A percentile compares a stretch with the other conserved stretches of the same genome.
Conservation (phyloP, 2,113 vertebrate species). For the Oceanites oceanicus region DNA sequence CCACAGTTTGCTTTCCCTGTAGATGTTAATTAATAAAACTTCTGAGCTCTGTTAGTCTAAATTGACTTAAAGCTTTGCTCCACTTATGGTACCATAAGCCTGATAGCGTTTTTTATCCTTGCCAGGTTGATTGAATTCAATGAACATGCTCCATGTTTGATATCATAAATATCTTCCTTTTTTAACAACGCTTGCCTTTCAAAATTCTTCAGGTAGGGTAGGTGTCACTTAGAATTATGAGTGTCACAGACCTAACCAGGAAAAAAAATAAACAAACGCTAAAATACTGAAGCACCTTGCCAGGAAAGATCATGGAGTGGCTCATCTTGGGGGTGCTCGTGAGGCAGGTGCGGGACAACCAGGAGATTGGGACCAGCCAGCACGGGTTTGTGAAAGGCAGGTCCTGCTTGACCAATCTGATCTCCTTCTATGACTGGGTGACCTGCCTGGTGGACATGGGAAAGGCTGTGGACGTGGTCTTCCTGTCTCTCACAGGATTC, state of each 20-base stretch:
- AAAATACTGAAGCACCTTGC: neutral
- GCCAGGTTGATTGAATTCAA: neutral
- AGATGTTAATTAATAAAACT: conserved; percentile 8
- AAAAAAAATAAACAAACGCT: neutral
- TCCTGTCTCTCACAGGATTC: too few species aligned
- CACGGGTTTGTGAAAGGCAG: too few species aligned
- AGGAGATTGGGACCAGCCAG: too few species aligned
- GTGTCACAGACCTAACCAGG: neutral
- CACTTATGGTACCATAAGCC: neutral
- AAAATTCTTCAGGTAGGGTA: neutral
- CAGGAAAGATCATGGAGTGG: too few species aligned
- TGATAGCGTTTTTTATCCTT: neutral
- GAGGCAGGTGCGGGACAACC: too few species aligned
- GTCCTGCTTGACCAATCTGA: too few species aligned
- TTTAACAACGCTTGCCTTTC: neutral
- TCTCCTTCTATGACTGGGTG: too few species aligned
- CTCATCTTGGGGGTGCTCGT: too few species aligned
- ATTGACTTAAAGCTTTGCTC: neutral
- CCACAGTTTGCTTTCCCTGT: neutral
- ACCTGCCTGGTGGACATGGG: too few species aligned
- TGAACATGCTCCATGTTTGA: neutral
- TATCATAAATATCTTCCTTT: neutral
- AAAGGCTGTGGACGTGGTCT: too few species aligned
- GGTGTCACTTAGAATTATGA: neutral
- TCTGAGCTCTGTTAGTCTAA: neutral